A percentile compares a stretch with the other conserved stretches of the same genome.
Conservation (phyloP, 2,797 vertebrate genomes). For the Sphenopsis melanotis region DNA sequence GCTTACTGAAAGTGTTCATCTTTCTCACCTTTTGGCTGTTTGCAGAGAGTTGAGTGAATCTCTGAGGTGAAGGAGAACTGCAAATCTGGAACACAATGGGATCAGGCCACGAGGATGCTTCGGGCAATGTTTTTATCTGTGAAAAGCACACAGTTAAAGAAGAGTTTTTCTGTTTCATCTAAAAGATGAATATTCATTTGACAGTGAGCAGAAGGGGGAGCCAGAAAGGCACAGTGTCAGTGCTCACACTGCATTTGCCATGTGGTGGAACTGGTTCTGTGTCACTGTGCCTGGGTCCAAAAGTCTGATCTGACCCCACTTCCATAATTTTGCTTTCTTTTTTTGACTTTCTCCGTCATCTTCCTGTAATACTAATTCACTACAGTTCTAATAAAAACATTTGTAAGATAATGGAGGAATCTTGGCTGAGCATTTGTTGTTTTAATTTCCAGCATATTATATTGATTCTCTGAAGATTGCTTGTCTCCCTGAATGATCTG, state of each 20-base stretch:
- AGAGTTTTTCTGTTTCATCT: background rate
- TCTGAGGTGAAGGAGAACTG: background rate
- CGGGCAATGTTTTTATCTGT: background rate
- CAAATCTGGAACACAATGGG: background rate
- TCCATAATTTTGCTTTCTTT: background rate
- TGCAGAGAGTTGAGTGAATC: background rate
- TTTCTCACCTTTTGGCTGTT: background rate
- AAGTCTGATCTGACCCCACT: background rate
- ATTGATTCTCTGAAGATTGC: background rate
- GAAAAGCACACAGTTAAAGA: background rate
- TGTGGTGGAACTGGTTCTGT: background rate
- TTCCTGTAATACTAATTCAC: background rate
- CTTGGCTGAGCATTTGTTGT: background rate
- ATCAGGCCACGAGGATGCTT: rapidly evolving
- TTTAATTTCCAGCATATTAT: background rate
- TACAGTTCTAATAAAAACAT: background rate
- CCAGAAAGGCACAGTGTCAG: background rate
- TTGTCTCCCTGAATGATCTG: background rate
- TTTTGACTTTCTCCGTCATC: background rate
- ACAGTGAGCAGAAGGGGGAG: background rate
- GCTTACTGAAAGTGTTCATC: background rate
- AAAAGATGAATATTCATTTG: background rate
- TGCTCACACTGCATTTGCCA: background rate
- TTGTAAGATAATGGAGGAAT: background rate
- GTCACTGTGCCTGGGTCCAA: background rate